phyloP scores from a whole-genome alignment of 2,797 vertebrate species.

The Salarias fasciatus region DNA sequence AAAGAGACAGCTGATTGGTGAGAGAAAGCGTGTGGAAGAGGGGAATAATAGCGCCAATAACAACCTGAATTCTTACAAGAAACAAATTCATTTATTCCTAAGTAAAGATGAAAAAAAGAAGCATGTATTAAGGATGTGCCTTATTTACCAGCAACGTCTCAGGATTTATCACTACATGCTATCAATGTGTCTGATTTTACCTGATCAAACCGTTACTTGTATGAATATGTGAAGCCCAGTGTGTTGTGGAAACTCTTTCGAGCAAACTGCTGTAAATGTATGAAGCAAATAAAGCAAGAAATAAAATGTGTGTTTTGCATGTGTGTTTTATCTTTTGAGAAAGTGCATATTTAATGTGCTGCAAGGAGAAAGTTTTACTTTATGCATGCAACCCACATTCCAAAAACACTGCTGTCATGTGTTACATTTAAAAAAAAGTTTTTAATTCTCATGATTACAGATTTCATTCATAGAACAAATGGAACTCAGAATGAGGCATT shows the following conservation, averaged over 20 bases:
- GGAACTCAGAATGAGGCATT: no score
- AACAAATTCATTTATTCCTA: neutral
- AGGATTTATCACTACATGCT: constrained; percentile 1
- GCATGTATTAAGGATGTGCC: neutral
- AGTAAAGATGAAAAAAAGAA: constrained; percentile 6
- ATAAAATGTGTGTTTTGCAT: constrained; percentile 12
- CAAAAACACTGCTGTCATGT: no score
- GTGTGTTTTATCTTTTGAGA: neutral
- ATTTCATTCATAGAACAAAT: no score
- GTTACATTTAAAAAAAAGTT: no score
- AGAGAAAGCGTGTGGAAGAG: constrained; percentile 15
- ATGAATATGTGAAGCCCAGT: constrained; percentile 8
- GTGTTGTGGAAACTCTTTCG: constrained; percentile 14
- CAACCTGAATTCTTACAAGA: constrained; percentile 20
- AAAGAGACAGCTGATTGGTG: constrained; percentile 50
- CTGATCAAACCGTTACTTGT: constrained; percentile 10
- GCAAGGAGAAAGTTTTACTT: no score
- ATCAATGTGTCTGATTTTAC: constrained; percentile 18
- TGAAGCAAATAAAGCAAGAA: constrained; percentile 61
- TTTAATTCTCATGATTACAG: no score
- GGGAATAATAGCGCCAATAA: constrained; percentile 16
- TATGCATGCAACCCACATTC: no score
- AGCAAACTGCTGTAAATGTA: constrained; percentile 15
- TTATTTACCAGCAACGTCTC: constrained; percentile 1
- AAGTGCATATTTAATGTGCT: neutral